phyloP scores from a whole-genome alignment of 2,888 invertebrate genomes.

The Synanthedon formicaeformis region DNA sequence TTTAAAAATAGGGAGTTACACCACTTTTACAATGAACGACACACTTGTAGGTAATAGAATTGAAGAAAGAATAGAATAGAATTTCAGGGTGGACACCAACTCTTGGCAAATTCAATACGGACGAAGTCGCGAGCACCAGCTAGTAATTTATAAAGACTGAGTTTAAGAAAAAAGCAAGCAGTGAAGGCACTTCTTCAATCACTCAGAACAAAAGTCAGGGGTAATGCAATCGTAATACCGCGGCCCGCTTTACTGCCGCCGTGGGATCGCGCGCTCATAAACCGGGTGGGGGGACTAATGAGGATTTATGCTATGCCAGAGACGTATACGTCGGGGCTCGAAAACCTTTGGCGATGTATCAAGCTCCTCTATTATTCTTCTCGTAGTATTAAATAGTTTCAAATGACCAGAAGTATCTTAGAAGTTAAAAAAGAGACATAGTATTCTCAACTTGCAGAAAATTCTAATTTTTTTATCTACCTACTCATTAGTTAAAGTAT shows the following conservation, averaged over 20 bases:
- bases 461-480: too few relatives aligned
- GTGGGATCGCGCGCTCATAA: slow-evolving; percentile 53
- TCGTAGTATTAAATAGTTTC: background rate
- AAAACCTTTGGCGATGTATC: slow-evolving; percentile 6
- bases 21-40: too few relatives aligned
- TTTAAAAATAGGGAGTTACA: too few relatives aligned
- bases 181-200: slow-evolving; percentile 19
- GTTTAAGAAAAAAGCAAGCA: background rate
- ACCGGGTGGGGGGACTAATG: slow-evolving; percentile 50
- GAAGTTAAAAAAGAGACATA: too few relatives aligned
- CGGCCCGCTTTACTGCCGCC: slow-evolving; percentile 57
- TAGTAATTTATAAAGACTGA: too few relatives aligned
- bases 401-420: background rate
- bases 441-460: too few relatives aligned
- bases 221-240: slow-evolving; percentile 48
- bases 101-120: too few relatives aligned
- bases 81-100: too few relatives aligned
- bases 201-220: slow-evolving; percentile 46
- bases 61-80: too few relatives aligned
- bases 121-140: too few relatives aligned
- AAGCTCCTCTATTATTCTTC: background rate
- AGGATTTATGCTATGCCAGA: slow-evolving; percentile 54
- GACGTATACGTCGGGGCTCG: slow-evolving; percentile 30
- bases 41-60: too few relatives aligned
- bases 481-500: too few relatives aligned